Evolutionary conservation across 1,140 invertebrate species (phyloP).

Genomic region (Watersipora subatra): DNA sequence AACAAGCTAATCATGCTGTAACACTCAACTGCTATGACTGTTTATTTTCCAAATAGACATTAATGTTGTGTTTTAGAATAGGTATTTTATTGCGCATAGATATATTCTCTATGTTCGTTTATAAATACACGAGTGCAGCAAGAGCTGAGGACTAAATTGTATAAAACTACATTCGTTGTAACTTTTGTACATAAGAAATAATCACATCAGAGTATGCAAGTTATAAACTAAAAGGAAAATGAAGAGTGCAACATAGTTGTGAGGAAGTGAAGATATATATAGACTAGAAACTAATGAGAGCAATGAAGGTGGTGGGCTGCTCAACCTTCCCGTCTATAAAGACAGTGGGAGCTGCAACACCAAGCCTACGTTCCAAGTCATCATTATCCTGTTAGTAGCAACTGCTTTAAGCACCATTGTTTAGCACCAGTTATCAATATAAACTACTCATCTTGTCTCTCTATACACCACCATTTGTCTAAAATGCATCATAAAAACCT

Average conservation of each 20-base stretch:
- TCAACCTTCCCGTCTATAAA: background rate
- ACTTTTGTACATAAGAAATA: background rate
- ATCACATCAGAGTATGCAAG: background rate
- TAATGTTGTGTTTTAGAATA: background rate
- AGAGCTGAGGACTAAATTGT: background rate
- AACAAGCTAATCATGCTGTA: no score
- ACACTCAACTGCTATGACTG: background rate
- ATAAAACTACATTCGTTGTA: background rate
- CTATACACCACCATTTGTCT: background rate
- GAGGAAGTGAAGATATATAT: background rate
- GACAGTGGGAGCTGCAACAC: background rate
- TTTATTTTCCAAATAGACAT: background rate
- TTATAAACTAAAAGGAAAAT: background rate
- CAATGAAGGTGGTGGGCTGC: background rate
- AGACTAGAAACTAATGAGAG: background rate
- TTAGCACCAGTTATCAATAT: background rate
- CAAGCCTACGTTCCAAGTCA: background rate
- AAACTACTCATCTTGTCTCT: background rate
- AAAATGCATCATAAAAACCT: background rate
- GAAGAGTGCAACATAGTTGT: background rate
- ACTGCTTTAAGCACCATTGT: background rate
- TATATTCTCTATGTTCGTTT: background rate
- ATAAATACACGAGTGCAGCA: no score
- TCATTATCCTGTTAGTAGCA: background rate
- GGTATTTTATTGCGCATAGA: background rate